Percentiles rank a stretch among this genome's conserved stretches.
phyloP scores from a whole-genome alignment of 1,140 invertebrate species.

The Eupeodes corollae region DNA sequence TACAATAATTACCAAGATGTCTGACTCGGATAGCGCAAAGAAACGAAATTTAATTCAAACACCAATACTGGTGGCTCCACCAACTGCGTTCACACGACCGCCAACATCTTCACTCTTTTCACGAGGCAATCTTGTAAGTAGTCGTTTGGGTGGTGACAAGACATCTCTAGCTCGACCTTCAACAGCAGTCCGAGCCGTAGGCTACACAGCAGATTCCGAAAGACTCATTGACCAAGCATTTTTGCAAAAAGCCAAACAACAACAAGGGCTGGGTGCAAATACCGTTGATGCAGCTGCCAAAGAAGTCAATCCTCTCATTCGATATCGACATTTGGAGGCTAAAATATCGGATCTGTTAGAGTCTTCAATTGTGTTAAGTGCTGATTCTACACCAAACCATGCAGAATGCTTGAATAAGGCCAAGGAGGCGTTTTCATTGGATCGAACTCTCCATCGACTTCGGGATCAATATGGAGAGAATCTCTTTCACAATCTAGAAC shows the following conservation, averaged over 20 bases:
- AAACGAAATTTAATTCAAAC: no score
- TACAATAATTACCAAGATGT: no score
- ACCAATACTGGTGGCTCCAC: conserved; percentile 11
- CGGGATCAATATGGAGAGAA: conserved; percentile 81
- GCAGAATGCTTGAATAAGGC: conserved; percentile 72
- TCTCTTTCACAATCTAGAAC: conserved; percentile 79
- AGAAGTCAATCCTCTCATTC: conserved; percentile 68
- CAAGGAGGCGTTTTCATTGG: conserved; percentile 90
- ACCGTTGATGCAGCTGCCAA: conserved; percentile 46
- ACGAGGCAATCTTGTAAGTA: conserved; percentile 27
- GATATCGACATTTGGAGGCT: conserved; percentile 68
- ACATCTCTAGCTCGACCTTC: conserved; percentile 58
- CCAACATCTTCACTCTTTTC: conserved; percentile 31
- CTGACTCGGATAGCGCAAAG: no score
- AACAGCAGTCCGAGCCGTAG: conserved; percentile 90
- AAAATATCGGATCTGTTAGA: conserved; percentile 77
- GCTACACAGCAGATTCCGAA: conserved; percentile 68
- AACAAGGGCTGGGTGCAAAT: conserved; percentile 24
- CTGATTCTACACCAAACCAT: conserved; percentile 16
- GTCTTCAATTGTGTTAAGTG: conserved; percentile 57
- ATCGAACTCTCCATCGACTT: conserved; percentile 75
- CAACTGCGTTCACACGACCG: conserved; percentile 26
- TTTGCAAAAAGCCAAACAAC: conserved; percentile 49
- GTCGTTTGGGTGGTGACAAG: conserved; percentile 19
- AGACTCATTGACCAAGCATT: conserved; percentile 65